Conservation (phyloP, 2,113 vertebrate species). For the human (Homo sapiens) region DNA sequence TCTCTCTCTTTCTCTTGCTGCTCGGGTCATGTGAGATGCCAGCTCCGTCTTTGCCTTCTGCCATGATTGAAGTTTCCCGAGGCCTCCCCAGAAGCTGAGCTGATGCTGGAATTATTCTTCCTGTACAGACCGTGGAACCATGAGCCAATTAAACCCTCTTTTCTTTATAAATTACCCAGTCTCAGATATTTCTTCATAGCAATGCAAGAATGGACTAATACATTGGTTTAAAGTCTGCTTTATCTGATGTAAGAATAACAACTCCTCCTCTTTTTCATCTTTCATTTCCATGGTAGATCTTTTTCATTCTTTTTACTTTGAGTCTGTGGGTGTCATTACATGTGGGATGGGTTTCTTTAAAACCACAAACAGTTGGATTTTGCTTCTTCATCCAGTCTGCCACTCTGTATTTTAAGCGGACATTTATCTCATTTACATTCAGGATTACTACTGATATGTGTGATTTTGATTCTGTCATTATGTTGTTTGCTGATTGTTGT, state of each 20-base stretch:
- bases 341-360: not conserved
- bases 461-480: not conserved
- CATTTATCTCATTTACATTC: not conserved
- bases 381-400: not conserved
- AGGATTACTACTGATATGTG: not conserved
- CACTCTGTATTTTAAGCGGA: not conserved
- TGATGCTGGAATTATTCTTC: too few species aligned
- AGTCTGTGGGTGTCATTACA: not conserved
- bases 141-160: too few species aligned
- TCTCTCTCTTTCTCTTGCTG: too few species aligned
- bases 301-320: not conserved
- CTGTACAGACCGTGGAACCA: too few species aligned
- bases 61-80: too few species aligned
- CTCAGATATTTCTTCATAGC: too few species aligned
- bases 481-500: not conserved
- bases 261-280: not conserved
- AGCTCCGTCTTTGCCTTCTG: too few species aligned
- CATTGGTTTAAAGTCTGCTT: not conserved
- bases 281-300: not conserved
- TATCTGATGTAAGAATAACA: not conserved
- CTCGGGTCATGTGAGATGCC: too few species aligned
- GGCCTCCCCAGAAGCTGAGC: too few species aligned
- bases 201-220: too few species aligned
- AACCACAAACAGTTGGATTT: not conserved
- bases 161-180: too few species aligned